Conservation (phyloP, 30 jellyfish, hydroid and myxozoan genomes). For the Catostylus mosaicus region DNA sequence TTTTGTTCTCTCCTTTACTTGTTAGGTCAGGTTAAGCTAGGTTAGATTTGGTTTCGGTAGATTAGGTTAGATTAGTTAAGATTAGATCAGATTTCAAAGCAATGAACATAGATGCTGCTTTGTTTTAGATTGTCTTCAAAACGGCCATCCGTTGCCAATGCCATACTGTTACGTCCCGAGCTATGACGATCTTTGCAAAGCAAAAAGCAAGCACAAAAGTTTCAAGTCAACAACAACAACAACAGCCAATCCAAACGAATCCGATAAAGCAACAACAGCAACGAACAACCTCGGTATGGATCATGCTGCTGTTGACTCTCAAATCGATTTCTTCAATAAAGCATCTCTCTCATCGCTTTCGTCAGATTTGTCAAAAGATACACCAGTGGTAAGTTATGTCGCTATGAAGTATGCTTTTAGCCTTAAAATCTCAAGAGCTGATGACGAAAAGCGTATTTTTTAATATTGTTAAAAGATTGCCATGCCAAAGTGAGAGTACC, state of each 20-base stretch:
- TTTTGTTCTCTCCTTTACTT: too few species aligned
- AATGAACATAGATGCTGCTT: background rate
- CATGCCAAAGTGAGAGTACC: too few species aligned
- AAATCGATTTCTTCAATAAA: conserved; percentile 43
- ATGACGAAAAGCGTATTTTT: background rate
- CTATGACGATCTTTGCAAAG: conserved; percentile 33
- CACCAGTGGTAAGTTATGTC: background rate
- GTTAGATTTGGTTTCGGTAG: too few species aligned
- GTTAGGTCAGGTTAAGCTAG: too few species aligned
- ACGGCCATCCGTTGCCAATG: conserved; percentile 68
- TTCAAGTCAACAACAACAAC: background rate
- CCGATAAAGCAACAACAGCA: background rate
- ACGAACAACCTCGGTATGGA: background rate
- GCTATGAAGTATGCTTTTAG: too few species aligned
- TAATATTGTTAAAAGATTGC: background rate
- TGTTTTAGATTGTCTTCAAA: conserved; percentile 77
- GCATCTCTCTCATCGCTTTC: background rate
- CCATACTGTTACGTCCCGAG: conserved; percentile 91
- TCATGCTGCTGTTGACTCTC: conserved; percentile 52
- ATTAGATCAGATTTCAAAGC: too few species aligned
- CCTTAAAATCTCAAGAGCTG: too few species aligned
- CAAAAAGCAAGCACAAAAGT: conserved; percentile 29
- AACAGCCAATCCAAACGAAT: background rate
- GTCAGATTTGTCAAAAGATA: background rate
- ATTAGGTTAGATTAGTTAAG: too few species aligned